Evolutionary conservation across 1,140 invertebrate species (phyloP).

Genomic region (Samia ricini): DNA sequence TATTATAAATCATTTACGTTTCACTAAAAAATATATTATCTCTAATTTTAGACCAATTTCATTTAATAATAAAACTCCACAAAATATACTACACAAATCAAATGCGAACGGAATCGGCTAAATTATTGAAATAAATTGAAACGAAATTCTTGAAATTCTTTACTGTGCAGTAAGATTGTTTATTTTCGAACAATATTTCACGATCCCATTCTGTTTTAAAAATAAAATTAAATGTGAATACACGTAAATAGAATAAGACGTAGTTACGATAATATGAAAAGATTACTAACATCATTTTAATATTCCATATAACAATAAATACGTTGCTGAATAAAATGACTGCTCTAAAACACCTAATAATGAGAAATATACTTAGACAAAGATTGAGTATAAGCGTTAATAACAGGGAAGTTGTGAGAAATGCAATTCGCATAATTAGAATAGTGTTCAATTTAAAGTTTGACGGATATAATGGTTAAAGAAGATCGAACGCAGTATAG

Average conservation of each 20-base stretch:
- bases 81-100: not conserved
- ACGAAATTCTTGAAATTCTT: not conserved
- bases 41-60: not conserved
- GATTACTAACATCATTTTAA: no score
- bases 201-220: not conserved
- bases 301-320: not conserved
- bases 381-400: no score
- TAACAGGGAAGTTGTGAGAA: no score
- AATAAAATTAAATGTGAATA: not conserved
- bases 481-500: no score
- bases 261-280: no score
- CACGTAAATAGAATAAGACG: no score
- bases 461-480: no score
- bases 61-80: not conserved
- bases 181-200: not conserved
- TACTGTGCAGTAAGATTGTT: not conserved
- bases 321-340: no score
- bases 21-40: not conserved
- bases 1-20: not conserved
- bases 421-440: no score
- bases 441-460: no score
- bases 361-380: no score
- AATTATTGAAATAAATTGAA: not conserved
- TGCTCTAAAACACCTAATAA: no score
- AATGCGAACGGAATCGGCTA: not conserved